phyloP scores from a whole-genome alignment of 2,888 invertebrate genomes.

The Oscheius sp. region DNA sequence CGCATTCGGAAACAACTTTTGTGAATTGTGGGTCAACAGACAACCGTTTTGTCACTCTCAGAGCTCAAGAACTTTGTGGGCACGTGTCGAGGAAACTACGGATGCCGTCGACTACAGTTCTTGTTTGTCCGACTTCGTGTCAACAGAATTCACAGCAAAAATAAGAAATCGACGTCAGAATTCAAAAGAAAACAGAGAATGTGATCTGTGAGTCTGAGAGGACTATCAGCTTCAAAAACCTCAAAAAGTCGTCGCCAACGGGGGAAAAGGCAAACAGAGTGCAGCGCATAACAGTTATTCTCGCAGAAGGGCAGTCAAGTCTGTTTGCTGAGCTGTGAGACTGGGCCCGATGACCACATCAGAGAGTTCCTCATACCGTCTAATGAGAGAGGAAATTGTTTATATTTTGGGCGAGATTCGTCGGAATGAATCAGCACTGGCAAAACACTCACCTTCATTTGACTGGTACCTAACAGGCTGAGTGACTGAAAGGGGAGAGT shows the following conservation, averaged over 20 bases:
- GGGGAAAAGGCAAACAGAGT: conserved; percentile 6
- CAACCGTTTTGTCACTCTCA: not conserved
- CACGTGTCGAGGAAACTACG: too few relatives aligned
- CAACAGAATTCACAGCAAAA: too few relatives aligned
- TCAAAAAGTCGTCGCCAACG: conserved; percentile 1
- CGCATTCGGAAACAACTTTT: conserved; percentile 3
- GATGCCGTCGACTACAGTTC: too few relatives aligned
- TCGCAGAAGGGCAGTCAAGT: conserved; percentile 2
- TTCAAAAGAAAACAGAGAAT: not conserved
- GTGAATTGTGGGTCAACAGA: conserved; percentile 4
- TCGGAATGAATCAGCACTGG: too few relatives aligned
- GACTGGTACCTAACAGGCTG: not conserved
- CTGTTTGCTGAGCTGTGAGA: not conserved
- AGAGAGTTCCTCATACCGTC: not conserved
- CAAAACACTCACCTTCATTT: not conserved
- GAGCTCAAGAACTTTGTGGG: not conserved
- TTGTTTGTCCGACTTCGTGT: too few relatives aligned
- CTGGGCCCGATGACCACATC: not conserved
- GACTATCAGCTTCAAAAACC: conserved; percentile 7
- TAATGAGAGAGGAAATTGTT: not conserved
- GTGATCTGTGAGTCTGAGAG: not conserved
- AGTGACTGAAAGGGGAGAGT: not conserved
- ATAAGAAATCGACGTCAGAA: not conserved
- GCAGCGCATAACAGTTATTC: conserved; percentile 7
- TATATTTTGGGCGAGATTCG: not conserved